Evolutionary conservation across 2,797 vertebrate species (phyloP), one percentile per base, ranked within the genome.

Genomic region (Florisuga fusca): DNA sequence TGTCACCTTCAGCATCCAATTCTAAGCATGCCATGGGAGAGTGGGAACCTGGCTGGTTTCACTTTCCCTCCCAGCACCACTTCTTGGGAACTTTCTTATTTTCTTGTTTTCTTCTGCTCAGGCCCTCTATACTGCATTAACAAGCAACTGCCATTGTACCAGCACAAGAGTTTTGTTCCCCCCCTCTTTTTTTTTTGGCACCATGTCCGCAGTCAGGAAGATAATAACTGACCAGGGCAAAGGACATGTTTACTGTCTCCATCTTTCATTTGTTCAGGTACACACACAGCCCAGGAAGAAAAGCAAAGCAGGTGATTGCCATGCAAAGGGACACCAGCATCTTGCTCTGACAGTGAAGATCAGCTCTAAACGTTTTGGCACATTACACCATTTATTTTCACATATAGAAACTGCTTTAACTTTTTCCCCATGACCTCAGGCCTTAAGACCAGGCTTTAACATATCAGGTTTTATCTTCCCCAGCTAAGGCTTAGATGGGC

Each of bases 221-320:
- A 87, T 77, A 84, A 73, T 57, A 84, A 83, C 71, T 75, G 82
- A 87, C 59, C 58, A 46, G 78, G 71, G 48, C 92, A 95, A 92
- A 95, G 90, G 66, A 83, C 92, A 48, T 63, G 63, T 87, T 95
- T 72, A 48, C 83, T 62, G 45, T 69, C 53, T 63, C 54, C 68
- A 72, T 59, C 48, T 51, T 79, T 68, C 80, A 83, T 89, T 90
- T 89, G 61, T 25, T 41, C 48, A 45, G 57, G 62, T 18, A 67
- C 12, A 77, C 41, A 45, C 63, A 71, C 8, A 73, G 53, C 15
- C 64, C 36, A 55, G 41, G 2, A 4, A 80, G 74, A 78, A 68
- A 87, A 68, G 38, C 1, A 50, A 81, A 93, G 63, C 68, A 50
- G 29, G 13, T 9, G 17, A 91, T 43, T 46, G 31, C 29, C 55